Evolutionary conservation across 2,113 vertebrate species (phyloP).

Genomic region (Psephotus haematonotus): DNA sequence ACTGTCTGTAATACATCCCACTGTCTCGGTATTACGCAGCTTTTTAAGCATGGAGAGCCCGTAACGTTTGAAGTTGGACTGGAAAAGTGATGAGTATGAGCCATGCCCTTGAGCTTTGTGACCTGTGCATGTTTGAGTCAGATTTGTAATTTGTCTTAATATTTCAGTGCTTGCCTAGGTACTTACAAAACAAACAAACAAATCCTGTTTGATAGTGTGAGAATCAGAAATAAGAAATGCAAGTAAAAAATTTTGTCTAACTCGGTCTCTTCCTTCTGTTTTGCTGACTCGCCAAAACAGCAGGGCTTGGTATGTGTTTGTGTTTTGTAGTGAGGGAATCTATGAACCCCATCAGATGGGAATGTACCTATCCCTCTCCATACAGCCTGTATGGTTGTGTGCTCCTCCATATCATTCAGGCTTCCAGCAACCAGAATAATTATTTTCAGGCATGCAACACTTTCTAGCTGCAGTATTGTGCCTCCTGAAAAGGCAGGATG

Average conservation of each 20-base stretch:
- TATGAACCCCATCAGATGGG: not conserved
- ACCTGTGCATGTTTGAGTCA: not conserved
- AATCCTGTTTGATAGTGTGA: not conserved
- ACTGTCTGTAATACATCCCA: not conserved
- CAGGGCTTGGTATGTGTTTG: not conserved
- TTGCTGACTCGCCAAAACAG: slow-evolving; percentile 32
- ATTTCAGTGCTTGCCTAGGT: not conserved
- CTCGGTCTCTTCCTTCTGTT: not conserved
- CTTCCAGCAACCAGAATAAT: not conserved
- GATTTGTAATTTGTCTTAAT: not conserved
- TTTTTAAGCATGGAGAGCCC: not conserved
- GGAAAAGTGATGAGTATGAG: not conserved
- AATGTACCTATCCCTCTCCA: not conserved
- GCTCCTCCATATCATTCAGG: not conserved
- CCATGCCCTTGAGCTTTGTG: not conserved
- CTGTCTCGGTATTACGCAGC: not conserved
- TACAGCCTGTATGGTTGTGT: not conserved
- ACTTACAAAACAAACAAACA: not conserved
- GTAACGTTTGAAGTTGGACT: not conserved
- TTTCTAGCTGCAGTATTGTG: not conserved
- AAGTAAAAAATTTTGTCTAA: not conserved
- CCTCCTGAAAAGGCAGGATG: slow-evolving; percentile 30
- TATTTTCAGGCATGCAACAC: not conserved
- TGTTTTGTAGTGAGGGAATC: not conserved
- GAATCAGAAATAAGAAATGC: not conserved